These are phyloP conservation scores for Syngnathus floridae DNA, from an alignment of 2,113 vertebrate genomes.

Conservation along the genomic window DNA sequence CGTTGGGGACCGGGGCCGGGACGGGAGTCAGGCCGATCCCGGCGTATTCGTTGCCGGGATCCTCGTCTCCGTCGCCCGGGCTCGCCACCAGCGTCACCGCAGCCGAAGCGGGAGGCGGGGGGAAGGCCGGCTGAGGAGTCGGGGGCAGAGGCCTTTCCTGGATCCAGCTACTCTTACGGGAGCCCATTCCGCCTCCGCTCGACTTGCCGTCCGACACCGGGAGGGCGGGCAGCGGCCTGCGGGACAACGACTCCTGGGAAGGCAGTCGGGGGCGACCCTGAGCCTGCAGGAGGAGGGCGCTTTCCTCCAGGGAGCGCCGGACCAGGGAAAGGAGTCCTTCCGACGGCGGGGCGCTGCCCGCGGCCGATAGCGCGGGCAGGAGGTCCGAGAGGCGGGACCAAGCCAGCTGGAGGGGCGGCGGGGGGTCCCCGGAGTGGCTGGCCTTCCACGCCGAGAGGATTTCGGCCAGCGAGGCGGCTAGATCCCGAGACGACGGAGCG, in stretches of 20 bases:
- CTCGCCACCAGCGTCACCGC: conserved; percentile 53
- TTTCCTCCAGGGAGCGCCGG: conserved; percentile 71
- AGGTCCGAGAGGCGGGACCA: conserved; percentile 70
- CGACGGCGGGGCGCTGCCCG: conserved; percentile 50
- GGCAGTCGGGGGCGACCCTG: conserved; percentile 76
- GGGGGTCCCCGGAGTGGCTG: conserved; percentile 58
- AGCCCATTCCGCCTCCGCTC: conserved; percentile 71
- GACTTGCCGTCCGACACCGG: conserved; percentile 75
- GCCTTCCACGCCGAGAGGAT: conserved; percentile 72
- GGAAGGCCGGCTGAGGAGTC: conserved; percentile 73
- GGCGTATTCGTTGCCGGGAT: conserved; percentile 79
- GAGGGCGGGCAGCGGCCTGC: conserved; percentile 81
- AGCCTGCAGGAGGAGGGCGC: conserved; percentile 62
- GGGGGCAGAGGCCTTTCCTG: conserved; percentile 84
- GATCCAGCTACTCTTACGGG: conserved; percentile 83
- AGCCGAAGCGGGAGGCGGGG: conserved; percentile 52
- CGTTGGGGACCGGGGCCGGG: conserved; percentile 50
- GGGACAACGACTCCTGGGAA: conserved; percentile 81
- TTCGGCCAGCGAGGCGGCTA: conserved; percentile 68
- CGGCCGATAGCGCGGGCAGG: conserved; percentile 60
- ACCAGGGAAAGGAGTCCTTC: conserved; percentile 64
- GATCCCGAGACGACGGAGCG: conserved; percentile 55
- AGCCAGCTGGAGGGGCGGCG: conserved; percentile 63
- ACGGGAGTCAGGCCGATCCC: conserved; percentile 75
- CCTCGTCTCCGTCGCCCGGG: conserved; percentile 56